Evolutionary conservation across 2,888 invertebrate genomes (phyloP), one percentile per base, ranked within the genome.

Genomic region (Aphodius granarius): DNA sequence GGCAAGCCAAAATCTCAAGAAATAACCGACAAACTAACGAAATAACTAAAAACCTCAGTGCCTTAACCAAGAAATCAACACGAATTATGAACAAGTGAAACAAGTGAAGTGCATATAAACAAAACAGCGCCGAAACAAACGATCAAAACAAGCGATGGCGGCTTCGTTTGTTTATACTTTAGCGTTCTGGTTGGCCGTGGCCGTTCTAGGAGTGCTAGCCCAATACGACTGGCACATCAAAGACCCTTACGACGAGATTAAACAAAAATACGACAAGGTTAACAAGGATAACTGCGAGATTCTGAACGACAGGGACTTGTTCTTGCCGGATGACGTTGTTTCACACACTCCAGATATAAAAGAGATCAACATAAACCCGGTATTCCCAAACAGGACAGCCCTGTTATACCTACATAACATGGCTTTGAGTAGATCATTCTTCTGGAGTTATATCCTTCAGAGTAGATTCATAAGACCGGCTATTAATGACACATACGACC

Each of bases 381-480:
- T 98, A 72, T 97, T 96, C 83, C 97, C 97, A 0, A 99, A 99
- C 88, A 91, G 98, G 82, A 98, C 98, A 0, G 95, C 95, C 20
- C 87, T 99, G 81, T 88, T 98, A 75, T 97, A 98, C 88, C 88
- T 98, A 76, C 98, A 98, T 86, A 98, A 98, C 86, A 94, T 98
- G 93, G 98, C 98, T n/a, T 89, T 98, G 85, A 97, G 94, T 86
- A 89, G 98, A 81, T 97, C 97, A 0, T 98, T 97, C 87, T 98
- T 96, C 87, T 98, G 96, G 94, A 97, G 97, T 86, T 97, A 96
- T 81, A 95, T 97, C 76, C 90, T 97, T 0, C 97, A 97, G 85
- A 95, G 96, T 21, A 90, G 97, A 78, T 96, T 96, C 82, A 96
- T 96, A 80, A 89, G 96, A 22, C 96, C 96, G 0, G 95, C 95